phyloP scores from a whole-genome alignment of 1,140 invertebrate genomes.

The Paraescarpia echinospica region DNA sequence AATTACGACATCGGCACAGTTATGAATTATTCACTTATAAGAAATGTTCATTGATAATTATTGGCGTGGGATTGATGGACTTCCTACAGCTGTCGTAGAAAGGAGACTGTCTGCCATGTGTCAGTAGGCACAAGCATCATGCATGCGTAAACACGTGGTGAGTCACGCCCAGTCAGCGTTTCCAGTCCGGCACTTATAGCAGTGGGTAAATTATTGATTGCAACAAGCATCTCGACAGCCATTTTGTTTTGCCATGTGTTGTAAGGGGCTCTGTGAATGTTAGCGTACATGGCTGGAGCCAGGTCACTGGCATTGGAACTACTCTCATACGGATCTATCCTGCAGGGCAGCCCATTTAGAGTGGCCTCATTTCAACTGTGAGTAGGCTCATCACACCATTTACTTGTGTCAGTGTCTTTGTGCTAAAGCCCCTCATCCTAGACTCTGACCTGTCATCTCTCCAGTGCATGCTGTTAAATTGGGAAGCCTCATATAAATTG shows the following conservation, averaged over 20 bases:
- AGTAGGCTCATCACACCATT: neutral
- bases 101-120: neutral
- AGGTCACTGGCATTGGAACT: neutral
- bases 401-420: neutral
- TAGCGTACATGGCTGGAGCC: neutral
- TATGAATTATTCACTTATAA: neutral
- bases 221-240: neutral
- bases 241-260: neutral
- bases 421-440: neutral
- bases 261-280: neutral
- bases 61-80: neutral
- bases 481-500: neutral
- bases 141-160: neutral
- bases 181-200: neutral
- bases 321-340: neutral
- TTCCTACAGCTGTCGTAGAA: neutral
- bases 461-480: neutral
- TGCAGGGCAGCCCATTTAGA: neutral
- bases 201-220: slow-evolving; percentile 1
- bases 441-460: neutral
- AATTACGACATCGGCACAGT: neutral
- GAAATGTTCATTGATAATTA: neutral
- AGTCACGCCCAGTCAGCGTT: neutral
- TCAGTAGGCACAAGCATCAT: neutral
- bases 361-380: neutral